A percentile compares a stretch with the other conserved stretches of the same genome.
Evolutionary conservation across 2,888 invertebrate species (phyloP).

Genomic region (Aphodius sticticus): DNA sequence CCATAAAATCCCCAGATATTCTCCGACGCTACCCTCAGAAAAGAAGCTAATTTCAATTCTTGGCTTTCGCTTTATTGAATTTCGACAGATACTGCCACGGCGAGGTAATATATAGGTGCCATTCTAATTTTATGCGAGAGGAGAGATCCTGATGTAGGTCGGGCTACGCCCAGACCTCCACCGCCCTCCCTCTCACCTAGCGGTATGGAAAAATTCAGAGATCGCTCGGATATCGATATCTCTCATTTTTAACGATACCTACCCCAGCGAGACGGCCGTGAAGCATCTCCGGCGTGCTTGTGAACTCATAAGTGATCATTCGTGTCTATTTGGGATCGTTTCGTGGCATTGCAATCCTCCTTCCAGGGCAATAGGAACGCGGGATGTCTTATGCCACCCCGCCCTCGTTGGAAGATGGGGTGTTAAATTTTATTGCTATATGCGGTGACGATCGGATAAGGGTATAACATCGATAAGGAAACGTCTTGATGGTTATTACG

Average conservation of each 20-base stretch:
- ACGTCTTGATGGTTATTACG: not conserved
- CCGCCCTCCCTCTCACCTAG: not conserved
- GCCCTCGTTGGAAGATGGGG: slow-evolving; percentile 6
- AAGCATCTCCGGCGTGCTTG: not conserved
- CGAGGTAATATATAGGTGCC: not conserved
- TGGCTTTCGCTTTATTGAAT: not conserved
- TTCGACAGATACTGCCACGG: not conserved
- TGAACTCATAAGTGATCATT: not conserved
- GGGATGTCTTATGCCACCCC: not conserved
- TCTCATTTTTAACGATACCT: slow-evolving; percentile 4
- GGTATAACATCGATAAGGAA: slow-evolving; percentile 4
- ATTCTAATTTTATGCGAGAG: not conserved
- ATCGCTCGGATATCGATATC: not conserved
- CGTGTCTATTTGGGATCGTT: not conserved
- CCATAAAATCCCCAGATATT: too few species aligned
- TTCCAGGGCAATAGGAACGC: not conserved
- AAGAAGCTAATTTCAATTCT: not conserved
- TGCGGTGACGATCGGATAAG: slow-evolving; percentile 4
- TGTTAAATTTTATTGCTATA: slow-evolving; percentile 25
- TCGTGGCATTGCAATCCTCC: not conserved
- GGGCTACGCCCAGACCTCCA: not conserved
- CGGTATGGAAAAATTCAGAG: not conserved
- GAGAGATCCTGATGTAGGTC: not conserved
- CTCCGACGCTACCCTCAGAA: not conserved
- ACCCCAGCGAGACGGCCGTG: not conserved